phyloP scores from a whole-genome alignment of 2,113 vertebrate species.

The Dissostichus mawsoni region DNA sequence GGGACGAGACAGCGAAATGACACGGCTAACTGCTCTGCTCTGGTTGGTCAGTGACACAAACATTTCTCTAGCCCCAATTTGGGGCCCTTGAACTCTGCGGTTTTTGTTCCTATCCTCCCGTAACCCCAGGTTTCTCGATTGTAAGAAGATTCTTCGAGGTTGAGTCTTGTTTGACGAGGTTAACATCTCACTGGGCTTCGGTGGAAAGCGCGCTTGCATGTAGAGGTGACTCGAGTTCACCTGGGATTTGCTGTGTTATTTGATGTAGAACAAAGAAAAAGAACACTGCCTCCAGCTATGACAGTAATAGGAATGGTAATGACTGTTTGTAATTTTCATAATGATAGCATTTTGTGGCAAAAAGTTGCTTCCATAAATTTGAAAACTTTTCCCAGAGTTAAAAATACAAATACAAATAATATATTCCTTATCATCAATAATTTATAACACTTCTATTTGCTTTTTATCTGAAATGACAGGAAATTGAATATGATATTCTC shows the following conservation, averaged over 20 bases:
- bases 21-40: slow-evolving; percentile 43
- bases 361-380: slow-evolving; percentile 16
- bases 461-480: not conserved
- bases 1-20: slow-evolving; percentile 53
- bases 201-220: slow-evolving; percentile 25
- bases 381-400: slow-evolving; percentile 13
- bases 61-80: slow-evolving; percentile 59
- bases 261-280: not conserved
- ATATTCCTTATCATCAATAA: slow-evolving; percentile 30
- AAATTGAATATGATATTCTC: not conserved
- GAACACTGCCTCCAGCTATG: slow-evolving; percentile 9
- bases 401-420: not conserved
- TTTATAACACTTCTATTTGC: not conserved
- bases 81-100: slow-evolving; percentile 51
- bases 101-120: slow-evolving; percentile 52
- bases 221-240: slow-evolving; percentile 45
- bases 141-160: slow-evolving; percentile 28
- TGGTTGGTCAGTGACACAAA: slow-evolving; percentile 57
- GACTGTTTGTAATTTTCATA: slow-evolving; percentile 27
- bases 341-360: not conserved
- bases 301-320: slow-evolving; percentile 18
- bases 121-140: slow-evolving; percentile 30
- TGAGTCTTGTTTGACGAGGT: slow-evolving; percentile 28
- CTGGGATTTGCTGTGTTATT: not conserved
- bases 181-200: slow-evolving; percentile 38